Percentiles rank a stretch among this genome's conserved stretches.
Conservation (phyloP, 2,888 invertebrate species). For the Parnassius smintheus region DNA sequence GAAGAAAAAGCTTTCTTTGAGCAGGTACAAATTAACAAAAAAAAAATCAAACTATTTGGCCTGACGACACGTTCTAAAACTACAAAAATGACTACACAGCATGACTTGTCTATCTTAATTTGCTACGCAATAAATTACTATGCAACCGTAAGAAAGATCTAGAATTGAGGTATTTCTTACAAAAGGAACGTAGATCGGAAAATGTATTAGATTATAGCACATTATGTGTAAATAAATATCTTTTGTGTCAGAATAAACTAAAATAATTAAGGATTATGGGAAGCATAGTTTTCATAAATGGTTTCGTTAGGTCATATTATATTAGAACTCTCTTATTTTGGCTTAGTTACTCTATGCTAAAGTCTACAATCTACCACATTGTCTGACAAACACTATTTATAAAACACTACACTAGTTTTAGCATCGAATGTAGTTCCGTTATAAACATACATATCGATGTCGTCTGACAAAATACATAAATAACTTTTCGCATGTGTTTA, state of each 20-base stretch:
- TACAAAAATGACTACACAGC: conserved; percentile 74
- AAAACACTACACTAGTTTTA: no score
- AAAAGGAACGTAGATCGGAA: conserved; percentile 51
- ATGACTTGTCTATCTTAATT: conserved; percentile 65
- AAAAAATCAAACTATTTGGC: conserved; percentile 27
- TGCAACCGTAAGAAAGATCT: conserved; percentile 43
- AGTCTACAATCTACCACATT: background rate
- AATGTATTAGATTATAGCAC: conserved; percentile 24
- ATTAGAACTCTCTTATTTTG: conserved; percentile 36
- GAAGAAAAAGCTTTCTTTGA: conserved; percentile 37
- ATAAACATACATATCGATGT: no score
- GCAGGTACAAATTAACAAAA: conserved; percentile 61
- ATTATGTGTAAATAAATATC: no score
- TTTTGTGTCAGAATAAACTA: background rate
- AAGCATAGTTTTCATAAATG: background rate
- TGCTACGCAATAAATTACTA: conserved; percentile 62
- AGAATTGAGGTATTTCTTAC: conserved; percentile 65
- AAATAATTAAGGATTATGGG: conserved; percentile 4
- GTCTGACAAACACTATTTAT: no score
- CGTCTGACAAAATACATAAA: no score
- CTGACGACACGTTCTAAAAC: conserved; percentile 41
- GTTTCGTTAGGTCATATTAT: background rate
- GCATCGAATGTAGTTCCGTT: no score
- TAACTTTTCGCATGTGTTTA: no score
- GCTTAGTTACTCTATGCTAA: conserved; percentile 34